phyloP scores from a whole-genome alignment of 1,140 invertebrate genomes.

The Bicyclus anynana region DNA sequence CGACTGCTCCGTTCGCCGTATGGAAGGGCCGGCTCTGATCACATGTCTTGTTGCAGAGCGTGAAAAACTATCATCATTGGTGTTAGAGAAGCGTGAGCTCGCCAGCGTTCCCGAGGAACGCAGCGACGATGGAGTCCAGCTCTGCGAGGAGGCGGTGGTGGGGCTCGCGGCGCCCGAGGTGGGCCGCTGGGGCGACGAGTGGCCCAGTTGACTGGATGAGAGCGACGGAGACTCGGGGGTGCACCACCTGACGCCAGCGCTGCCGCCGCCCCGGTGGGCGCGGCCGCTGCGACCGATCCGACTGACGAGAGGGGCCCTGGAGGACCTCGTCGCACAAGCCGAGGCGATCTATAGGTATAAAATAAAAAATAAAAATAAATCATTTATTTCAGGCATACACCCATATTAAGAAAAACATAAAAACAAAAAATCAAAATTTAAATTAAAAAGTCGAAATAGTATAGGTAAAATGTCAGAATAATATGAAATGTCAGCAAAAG shows the following conservation, averaged over 20 bases:
- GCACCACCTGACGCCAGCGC: constrained; percentile 67
- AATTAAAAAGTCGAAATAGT: too few species aligned
- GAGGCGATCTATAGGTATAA: constrained; percentile 84
- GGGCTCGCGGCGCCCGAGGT: constrained; percentile 81
- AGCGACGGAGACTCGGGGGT: constrained; percentile 67
- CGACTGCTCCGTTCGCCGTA: too few species aligned
- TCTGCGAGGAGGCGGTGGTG: constrained; percentile 27
- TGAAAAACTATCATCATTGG: constrained; percentile 80
- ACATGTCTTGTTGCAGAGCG: constrained; percentile 72
- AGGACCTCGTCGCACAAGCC: constrained; percentile 86
- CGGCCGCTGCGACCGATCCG: constrained; percentile 81
- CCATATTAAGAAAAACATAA: too few species aligned
- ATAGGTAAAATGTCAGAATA: too few species aligned
- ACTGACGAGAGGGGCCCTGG: constrained; percentile 81
- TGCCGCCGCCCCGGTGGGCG: constrained; percentile 78
- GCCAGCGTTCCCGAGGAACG: constrained; percentile 61
- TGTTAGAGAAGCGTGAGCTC: constrained; percentile 77
- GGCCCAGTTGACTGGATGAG: constrained; percentile 93
- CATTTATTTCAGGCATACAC: too few species aligned
- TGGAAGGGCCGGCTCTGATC: too few species aligned
- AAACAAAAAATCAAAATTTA: too few species aligned
- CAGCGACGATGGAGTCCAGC: constrained; percentile 55
- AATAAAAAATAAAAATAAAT: not conserved
- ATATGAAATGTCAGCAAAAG: too few species aligned
- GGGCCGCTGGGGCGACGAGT: constrained; percentile 91